Evolutionary conservation across 2,797 vertebrate species (phyloP), one percentile per base, ranked within the genome.

Genomic region (Protonibea diacanthus): DNA sequence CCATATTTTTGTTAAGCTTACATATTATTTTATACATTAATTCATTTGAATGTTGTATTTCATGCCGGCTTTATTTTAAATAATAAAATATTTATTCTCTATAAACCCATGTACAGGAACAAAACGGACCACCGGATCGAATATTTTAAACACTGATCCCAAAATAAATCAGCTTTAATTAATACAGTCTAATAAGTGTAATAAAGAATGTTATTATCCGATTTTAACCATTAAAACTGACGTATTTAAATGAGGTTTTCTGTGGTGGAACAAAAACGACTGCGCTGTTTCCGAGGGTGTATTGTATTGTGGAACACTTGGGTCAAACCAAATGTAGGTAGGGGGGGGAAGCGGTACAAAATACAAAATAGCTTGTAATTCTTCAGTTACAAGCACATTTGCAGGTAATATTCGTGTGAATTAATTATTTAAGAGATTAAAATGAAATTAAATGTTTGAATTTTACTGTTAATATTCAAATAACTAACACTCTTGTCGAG

Each of bases 321-420:
- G 88, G 55, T 48, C 61, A 83, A 90, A 92, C 93, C 92, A 93
- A 86, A 81, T 47, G 0, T n/a, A 33, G 33, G 33, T 9, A n/a
- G 71, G 83, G 79, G 78, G 18, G 0, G 18, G 0, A 0, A 0
- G 0, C 29, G 6, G 33, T 33, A 33, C 33, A 33, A 33, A 33
- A 33, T 33, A 0, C 0, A 25, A 53, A 18, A 49, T 23, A 21
- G 0, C 0, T 6, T 7, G 1, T 7, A 0, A n/a, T 67, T 60
- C 1, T 25, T 45, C 6, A 33, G 2, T 15, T 1, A 9, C 3
- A 0, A 18, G 0, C 0, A 2, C 12, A 27, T 18, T 55, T 42
- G 0, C 6, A 18, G 0, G 9, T 14, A 0, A 65, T 17, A 42
- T 0, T 1, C 2, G 4, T 6, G 0, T 6, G 0, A 6, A 3